Evolutionary conservation across 2,888 invertebrate species (phyloP).

Genomic region (Parnassius mnemosyne): DNA sequence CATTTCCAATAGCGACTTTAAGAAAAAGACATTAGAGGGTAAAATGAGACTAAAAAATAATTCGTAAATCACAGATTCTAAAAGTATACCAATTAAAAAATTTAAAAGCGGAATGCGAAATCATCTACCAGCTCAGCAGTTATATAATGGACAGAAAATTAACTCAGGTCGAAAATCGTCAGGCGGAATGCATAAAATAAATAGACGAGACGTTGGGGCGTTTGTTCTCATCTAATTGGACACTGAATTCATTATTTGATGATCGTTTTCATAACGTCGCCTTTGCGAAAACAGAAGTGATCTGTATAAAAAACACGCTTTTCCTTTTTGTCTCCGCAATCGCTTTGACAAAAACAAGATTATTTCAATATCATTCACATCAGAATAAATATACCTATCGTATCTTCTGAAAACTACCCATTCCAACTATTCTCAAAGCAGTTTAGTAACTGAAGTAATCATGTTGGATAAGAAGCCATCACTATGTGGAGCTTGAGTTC

Average conservation of each 20-base stretch:
- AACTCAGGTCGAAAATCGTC: constrained; percentile 51
- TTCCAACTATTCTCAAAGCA: too few relatives aligned
- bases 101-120: constrained; percentile 24
- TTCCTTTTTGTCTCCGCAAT: background rate
- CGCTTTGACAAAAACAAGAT: too few relatives aligned
- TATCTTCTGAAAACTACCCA: too few relatives aligned
- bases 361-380: too few relatives aligned
- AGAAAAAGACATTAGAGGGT: too few relatives aligned
- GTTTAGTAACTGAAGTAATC: too few relatives aligned
- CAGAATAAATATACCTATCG: too few relatives aligned
- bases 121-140: constrained; percentile 42
- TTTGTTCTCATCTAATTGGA: constrained; percentile 39
- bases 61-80: background rate
- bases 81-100: constrained; percentile 14
- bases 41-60: background rate
- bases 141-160: constrained; percentile 57
- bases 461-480: too few relatives aligned
- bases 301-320: constrained; percentile 11
- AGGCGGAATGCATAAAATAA: constrained; percentile 57
- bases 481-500: too few relatives aligned
- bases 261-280: constrained; percentile 24
- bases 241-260: constrained; percentile 33
- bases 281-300: constrained; percentile 9
- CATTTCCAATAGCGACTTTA: too few relatives aligned
- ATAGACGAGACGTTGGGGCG: constrained; percentile 37